Conservation (phyloP, 2,113 vertebrate genomes). For the Silurus glanis region DNA sequence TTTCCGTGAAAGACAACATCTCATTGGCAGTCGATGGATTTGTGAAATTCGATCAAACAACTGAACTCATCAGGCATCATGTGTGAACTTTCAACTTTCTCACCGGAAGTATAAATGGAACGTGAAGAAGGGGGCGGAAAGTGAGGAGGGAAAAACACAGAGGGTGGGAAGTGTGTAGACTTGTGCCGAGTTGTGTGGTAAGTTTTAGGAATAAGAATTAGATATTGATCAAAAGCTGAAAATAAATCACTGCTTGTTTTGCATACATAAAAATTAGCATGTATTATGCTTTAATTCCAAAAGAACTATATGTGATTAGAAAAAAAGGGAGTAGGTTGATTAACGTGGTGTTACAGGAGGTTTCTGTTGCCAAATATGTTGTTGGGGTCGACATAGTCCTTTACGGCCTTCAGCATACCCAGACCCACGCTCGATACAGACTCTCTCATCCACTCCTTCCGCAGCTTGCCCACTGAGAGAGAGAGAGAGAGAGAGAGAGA, state of each 20-base stretch:
- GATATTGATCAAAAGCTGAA: conserved; percentile 24
- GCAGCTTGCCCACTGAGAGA: conserved; percentile 94
- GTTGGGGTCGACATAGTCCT: conserved; percentile 92
- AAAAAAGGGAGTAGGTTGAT: conserved; percentile 32
- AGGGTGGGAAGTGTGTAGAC: not conserved
- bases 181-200: conserved; percentile 6
- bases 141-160: too few relatives aligned
- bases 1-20: conserved; percentile 18
- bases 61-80: not conserved
- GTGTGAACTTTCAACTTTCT: not conserved
- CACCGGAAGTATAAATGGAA: conserved; percentile 10
- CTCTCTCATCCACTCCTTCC: conserved; percentile 96
- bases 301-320: conserved; percentile 47
- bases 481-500: conserved; percentile 74
- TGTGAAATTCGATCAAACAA: conserved; percentile 6
- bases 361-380: conserved; percentile 99
- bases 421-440: conserved; percentile 88
- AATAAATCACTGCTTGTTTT: conserved; percentile 24
- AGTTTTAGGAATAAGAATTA: conserved; percentile 9
- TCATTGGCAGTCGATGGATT: conserved; percentile 20
- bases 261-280: conserved; percentile 50
- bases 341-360: conserved; percentile 81
- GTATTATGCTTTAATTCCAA: conserved; percentile 62
- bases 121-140: not conserved
- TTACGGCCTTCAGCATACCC: conserved; percentile 95